A percentile compares a stretch with the other conserved stretches of the same genome.
Evolutionary conservation across 92 coral and sea anemone genomes (phyloP).

Genomic region (Palythoa heliodiscus): DNA sequence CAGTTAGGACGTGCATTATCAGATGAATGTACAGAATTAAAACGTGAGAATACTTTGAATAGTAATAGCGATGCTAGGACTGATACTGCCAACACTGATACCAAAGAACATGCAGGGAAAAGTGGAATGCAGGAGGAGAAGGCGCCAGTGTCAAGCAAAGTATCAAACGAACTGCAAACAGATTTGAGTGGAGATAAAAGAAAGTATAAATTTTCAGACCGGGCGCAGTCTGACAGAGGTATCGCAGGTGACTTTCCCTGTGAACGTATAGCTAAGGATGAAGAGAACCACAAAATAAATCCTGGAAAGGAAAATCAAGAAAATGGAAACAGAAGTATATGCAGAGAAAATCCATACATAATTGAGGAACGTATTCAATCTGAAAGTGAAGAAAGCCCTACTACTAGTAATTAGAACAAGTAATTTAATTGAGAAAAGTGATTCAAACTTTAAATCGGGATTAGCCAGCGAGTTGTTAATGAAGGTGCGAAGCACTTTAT

Average conservation of each 20-base stretch:
- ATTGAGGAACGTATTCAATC: not conserved
- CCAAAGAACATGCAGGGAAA: not conserved
- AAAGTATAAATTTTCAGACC: not conserved
- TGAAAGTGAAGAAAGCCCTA: not conserved
- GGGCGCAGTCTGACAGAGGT: not conserved
- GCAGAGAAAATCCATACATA: not conserved
- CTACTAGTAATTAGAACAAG: not conserved
- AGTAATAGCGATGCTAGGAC: not conserved
- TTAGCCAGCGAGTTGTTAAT: no score
- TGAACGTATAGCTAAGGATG: not conserved
- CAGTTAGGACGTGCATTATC: not conserved
- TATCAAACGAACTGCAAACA: not conserved
- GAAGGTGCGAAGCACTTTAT: no score
- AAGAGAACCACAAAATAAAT: not conserved
- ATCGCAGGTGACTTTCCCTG: constrained; percentile 7
- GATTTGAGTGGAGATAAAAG: not conserved
- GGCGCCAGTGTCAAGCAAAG: not conserved
- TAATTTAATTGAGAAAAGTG: no score
- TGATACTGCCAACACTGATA: not conserved
- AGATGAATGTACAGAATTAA: not conserved
- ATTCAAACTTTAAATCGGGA: no score
- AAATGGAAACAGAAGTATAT: not conserved
- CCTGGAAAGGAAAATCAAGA: not conserved
- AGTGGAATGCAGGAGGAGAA: not conserved
- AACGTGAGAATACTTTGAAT: not conserved